These are phyloP conservation scores for Lathamus discolor DNA, from an alignment of 2,113 vertebrate genomes.

Conservation along the genomic window DNA sequence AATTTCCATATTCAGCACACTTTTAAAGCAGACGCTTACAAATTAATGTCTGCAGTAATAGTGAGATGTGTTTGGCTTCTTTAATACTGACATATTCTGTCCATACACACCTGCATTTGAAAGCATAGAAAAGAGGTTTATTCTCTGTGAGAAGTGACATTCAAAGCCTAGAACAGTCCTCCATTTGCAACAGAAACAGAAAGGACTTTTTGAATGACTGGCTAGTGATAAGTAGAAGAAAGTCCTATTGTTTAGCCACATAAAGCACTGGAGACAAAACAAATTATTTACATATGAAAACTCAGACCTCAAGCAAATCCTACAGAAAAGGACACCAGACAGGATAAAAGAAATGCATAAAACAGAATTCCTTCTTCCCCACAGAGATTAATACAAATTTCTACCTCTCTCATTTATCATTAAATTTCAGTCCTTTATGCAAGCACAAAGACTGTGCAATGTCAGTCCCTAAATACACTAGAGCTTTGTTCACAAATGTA, in stretches of 20 bases:
- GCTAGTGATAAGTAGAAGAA: neutral
- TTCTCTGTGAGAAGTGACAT: neutral
- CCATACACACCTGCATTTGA: neutral
- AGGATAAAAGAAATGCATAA: neutral
- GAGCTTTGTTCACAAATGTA: neutral
- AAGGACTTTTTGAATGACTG: conserved; percentile 39
- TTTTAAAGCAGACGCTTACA: neutral
- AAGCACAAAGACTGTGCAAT: neutral
- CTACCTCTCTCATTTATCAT: neutral
- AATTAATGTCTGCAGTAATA: neutral
- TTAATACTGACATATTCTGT: neutral
- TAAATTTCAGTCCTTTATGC: neutral
- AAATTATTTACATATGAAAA: conserved; percentile 46
- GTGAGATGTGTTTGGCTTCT: neutral
- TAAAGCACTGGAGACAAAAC: conserved; percentile 18
- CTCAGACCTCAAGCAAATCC: neutral
- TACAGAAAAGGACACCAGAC: neutral
- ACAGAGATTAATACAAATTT: neutral
- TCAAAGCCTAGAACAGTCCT: conserved; percentile 1
- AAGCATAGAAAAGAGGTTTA: neutral
- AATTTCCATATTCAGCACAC: neutral
- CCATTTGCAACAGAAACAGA: conserved; percentile 30
- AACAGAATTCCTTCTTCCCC: neutral
- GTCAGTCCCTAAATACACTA: neutral
- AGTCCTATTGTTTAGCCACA: conserved; percentile 12